Percentiles rank a stretch among this genome's conserved stretches.
phyloP scores from a whole-genome alignment of 1,140 invertebrate genomes.

The Bombus breviceps region DNA sequence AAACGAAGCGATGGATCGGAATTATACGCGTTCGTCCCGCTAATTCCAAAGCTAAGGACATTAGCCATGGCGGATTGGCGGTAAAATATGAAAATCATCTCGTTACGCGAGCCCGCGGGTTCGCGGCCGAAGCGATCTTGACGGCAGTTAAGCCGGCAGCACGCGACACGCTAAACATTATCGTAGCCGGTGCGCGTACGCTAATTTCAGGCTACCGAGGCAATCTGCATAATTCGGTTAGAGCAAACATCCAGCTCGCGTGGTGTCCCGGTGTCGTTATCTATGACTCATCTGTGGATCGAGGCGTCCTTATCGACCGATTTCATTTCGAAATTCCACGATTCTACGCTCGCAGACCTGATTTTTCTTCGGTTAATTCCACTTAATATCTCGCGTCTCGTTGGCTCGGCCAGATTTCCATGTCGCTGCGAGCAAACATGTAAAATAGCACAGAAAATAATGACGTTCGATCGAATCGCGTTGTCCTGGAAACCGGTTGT shows the following conservation, averaged over 20 bases:
- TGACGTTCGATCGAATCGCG: not conserved
- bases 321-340: conserved; percentile 5
- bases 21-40: no score
- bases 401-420: not conserved
- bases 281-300: not conserved
- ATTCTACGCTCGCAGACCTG: not conserved
- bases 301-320: conserved; percentile 37
- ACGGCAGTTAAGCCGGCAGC: conserved; percentile 31
- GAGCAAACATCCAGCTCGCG: conserved; percentile 33
- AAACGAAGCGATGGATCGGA: not conserved
- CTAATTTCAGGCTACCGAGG: conserved; percentile 39
- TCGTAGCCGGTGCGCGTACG: conserved; percentile 11
- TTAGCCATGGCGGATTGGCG: conserved; percentile 18
- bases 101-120: not conserved
- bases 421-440: not conserved
- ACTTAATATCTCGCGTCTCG: conserved; percentile 28
- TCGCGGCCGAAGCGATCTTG: conserved; percentile 10
- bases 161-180: conserved; percentile 45
- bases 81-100: conserved; percentile 53
- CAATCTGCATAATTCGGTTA: conserved; percentile 56
- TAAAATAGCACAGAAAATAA: conserved; percentile 11
- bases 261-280: conserved; percentile 8
- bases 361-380: conserved; percentile 25
- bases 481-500: not conserved
- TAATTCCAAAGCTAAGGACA: conserved; percentile 22